Evolutionary conservation across 1,140 invertebrate species (phyloP), one percentile per base, ranked within the genome.

Genomic region (Ooceraea biroi): DNA sequence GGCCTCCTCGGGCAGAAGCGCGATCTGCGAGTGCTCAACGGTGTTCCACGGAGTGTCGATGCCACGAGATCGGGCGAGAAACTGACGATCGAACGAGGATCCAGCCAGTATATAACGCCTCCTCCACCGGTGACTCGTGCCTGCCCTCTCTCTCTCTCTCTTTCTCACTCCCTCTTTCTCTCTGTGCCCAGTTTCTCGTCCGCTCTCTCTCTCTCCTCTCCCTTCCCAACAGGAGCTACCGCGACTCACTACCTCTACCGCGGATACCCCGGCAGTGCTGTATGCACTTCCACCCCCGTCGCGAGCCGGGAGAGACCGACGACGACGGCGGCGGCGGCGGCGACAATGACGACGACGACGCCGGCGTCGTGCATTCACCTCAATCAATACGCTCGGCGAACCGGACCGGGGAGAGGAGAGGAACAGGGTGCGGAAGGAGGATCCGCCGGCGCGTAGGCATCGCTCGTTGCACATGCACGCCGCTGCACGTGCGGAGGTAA

Each of bases 361-460:
- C 68, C 90, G 88, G 68, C 91, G 87, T 90, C 91, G 93, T 92
- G 92, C 92, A 93, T 93, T 94, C 93, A 94, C 93, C 93, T 93
- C 92, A 91, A 94, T 93, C 93, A 91, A 94, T 93, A 94, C 90
- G 89, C 85, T 80, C 88, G 78, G 71, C 77, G 83, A 72, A 88
- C 65, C 77, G 78, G 72, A 87, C 85, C 73, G 71, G 76, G 80
- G 69, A 73, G 57, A 8, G 57, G 30, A 17, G 52, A 52, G 71
- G 52, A 48, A 52, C 50, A 82, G 30, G 11, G 36, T 8, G 1
- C 14, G 36, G 63, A 57, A 25, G 25, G 76, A 80, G 65, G 63
- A 69, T 68, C 17, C 44, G 46, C 48, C 77, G 65, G 60, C 60
- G 71, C 63, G 77, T 77, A 85, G 69, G 80, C 48, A 77, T 65